These are phyloP conservation scores for Platysternon megacephalum DNA, from an alignment of 2,113 vertebrate species.

Conservation along the genomic window DNA sequence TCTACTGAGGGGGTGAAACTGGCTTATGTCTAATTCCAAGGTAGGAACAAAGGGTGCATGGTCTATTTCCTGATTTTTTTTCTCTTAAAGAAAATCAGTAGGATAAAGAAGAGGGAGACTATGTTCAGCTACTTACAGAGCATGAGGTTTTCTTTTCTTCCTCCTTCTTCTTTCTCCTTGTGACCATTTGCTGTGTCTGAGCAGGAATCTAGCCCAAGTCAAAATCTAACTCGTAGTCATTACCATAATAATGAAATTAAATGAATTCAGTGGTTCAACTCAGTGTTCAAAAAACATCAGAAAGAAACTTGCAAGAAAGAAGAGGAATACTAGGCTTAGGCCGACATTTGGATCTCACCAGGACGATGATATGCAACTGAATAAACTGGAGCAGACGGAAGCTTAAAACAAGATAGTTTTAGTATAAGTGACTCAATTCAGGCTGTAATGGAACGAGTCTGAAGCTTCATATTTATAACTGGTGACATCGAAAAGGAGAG, in stretches of 20 bases:
- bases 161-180: background rate
- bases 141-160: background rate
- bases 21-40: background rate
- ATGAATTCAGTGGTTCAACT: fast-evolving
- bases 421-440: background rate
- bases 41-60: background rate
- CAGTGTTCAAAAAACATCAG: fast-evolving
- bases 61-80: background rate
- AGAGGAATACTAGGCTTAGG: fast-evolving
- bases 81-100: slow-evolving; percentile 8
- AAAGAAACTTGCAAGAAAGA: background rate
- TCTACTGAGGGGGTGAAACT: background rate
- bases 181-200: background rate
- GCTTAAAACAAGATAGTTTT: background rate
- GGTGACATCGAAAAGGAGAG: background rate
- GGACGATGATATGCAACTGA: background rate
- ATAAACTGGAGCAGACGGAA: background rate
- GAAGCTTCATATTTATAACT: slow-evolving; percentile 3
- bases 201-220: background rate
- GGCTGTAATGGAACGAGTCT: background rate
- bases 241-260: background rate
- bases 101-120: background rate
- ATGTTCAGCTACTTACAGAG: background rate
- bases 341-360: background rate
- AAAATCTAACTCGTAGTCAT: background rate